Base-by-base conservation (phyloP, 2,888 invertebrate genomes). In the Bombylius major region DNA sequence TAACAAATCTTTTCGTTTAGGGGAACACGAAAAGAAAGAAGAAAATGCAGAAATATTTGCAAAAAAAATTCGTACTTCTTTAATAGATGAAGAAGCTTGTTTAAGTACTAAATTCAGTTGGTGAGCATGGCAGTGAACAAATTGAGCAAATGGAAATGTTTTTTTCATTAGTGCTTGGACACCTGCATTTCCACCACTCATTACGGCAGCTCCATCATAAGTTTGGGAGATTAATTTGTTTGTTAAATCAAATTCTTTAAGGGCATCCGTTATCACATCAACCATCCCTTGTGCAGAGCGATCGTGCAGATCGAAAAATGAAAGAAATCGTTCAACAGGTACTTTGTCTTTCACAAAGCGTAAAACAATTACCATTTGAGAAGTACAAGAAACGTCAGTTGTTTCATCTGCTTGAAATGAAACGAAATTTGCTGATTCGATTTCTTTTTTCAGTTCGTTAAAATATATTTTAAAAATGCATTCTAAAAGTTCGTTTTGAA, bases 81-180 rank as follows among this genome's bases (percentile, higher is more conserved):
- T 44, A 51, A 39, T 51, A 6, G 32, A 44, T 13, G 23, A 45
- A 51, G 42, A 51, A 45, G 44, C 13, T 47, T 53, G 39, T 12
- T 48, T 53, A 13, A 53, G 23, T 34, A 48, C 45, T 53, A 47
- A 48, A 53, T 53, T 53, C 14, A 53, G 36, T 39, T 53, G 53
- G 42, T 53, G 48, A 42, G 53, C 31, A 45, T 53, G 47, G 45
- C 53, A 53, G 32, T 53, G 53, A 48, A 47, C 48, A 32, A 53
- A 39, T 11, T 47, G 42, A 23, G 53, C 47, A 53, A 34, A 44
- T n/a, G 53, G 53, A 48, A 47, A 53, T 31, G 11, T 23, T 13
- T 33, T 34, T 53, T 53, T 53, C 36, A 53, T 8, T 47, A 48
- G 13, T 44, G 47, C 42, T 39, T 53, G 48, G 13, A 53, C 53